Evolutionary conservation across 2,797 vertebrate species (phyloP).

Genomic region (Sparus aurata): DNA sequence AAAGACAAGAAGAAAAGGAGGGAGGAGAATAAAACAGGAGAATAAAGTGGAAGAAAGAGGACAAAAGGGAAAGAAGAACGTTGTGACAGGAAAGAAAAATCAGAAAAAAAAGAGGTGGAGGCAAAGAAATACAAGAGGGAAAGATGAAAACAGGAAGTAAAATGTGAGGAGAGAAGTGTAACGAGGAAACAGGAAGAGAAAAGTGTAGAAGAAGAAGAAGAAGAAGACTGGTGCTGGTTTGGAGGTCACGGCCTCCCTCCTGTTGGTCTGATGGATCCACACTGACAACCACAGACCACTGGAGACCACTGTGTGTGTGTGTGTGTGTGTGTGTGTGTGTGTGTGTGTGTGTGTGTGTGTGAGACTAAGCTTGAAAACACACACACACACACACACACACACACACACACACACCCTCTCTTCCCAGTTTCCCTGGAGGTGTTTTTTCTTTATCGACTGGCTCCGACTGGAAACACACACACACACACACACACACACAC

Average conservation of each 20-base stretch:
- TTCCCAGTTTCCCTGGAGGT: conserved; percentile 31
- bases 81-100: neutral
- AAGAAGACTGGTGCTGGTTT: conserved; percentile 30
- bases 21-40: neutral
- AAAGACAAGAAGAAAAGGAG: neutral
- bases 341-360: conserved; percentile 17
- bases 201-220: neutral
- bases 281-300: conserved; percentile 69
- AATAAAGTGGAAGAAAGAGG: neutral
- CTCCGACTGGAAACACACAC: conserved; percentile 23
- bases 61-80: too few relatives aligned
- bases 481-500: conserved; percentile 1
- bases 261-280: conserved; percentile 74
- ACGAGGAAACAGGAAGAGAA: neutral
- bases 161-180: neutral
- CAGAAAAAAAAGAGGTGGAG: neutral
- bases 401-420: conserved; percentile 15
- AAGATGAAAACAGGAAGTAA: neutral
- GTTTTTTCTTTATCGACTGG: conserved; percentile 49
- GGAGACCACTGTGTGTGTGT: conserved; percentile 35
- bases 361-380: neutral
- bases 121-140: neutral
- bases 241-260: conserved; percentile 66
- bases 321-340: conserved; percentile 12
- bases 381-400: neutral